Evolutionary conservation across 2,888 invertebrate genomes (phyloP).

Genomic region (Heteromyza rotundicornis): DNA sequence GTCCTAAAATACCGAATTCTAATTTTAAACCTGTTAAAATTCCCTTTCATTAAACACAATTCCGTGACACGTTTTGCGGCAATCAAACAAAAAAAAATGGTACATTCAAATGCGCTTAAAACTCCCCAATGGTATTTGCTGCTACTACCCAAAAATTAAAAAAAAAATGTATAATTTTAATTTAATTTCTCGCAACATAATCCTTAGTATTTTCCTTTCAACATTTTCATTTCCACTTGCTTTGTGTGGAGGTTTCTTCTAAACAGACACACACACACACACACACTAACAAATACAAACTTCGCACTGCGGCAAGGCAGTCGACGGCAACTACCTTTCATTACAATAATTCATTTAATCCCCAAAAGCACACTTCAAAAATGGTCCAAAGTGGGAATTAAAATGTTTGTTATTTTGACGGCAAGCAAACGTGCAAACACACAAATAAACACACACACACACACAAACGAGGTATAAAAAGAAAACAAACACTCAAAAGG

Average conservation of each 20-base stretch:
- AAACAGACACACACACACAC: background rate
- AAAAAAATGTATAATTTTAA: conserved; percentile 14
- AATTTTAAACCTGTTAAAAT: too few relatives aligned
- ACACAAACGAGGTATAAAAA: background rate
- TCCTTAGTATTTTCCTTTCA: conserved; percentile 1
- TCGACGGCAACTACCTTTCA: conserved; percentile 18
- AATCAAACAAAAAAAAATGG: too few relatives aligned
- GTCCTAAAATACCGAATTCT: too few relatives aligned
- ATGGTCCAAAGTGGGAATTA: conserved; percentile 9
- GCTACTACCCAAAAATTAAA: background rate
- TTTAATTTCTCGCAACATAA: conserved; percentile 13
- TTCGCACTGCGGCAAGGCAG: background rate
- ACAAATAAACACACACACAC: too few relatives aligned
- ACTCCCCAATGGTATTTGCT: too few relatives aligned
- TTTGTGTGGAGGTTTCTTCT: background rate
- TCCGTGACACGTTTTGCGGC: too few relatives aligned
- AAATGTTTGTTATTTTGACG: conserved; percentile 7
- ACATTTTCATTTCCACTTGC: background rate
- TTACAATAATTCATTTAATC: conserved; percentile 33
- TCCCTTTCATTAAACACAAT: too few relatives aligned
- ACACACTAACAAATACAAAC: conserved; percentile 3
- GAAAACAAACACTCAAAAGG: background rate
- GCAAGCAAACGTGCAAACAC: background rate
- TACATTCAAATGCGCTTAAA: too few relatives aligned
- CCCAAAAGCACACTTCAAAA: conserved; percentile 27